These are phyloP conservation scores for Heteronetta atricapilla DNA, from an alignment of 2,113 vertebrate species.

Conservation along the genomic window DNA sequence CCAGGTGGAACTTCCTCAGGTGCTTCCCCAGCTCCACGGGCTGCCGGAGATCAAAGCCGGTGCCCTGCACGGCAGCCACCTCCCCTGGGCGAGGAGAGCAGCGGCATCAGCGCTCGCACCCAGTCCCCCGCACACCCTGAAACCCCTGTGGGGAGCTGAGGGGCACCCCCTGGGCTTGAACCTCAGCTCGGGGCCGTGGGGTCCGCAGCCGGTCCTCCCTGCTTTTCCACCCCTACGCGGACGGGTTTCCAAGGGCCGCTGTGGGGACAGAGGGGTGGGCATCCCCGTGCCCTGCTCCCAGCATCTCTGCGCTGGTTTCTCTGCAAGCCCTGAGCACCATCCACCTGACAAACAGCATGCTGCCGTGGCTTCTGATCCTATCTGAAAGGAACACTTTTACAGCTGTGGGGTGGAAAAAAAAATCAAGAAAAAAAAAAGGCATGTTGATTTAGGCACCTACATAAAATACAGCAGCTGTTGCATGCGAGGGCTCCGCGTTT, in stretches of 20 bases:
- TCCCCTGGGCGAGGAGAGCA: conserved; percentile 78
- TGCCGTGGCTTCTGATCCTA: background rate
- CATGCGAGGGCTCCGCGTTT: background rate
- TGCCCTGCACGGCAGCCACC: conserved; percentile 81
- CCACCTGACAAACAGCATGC: background rate
- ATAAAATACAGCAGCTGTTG: background rate
- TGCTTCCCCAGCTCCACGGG: conserved; percentile 83
- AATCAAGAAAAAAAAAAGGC: background rate
- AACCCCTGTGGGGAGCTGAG: background rate
- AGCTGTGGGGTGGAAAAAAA: background rate
- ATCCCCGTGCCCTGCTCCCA: background rate
- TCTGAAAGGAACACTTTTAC: background rate
- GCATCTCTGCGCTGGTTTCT: background rate
- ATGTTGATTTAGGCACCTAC: background rate
- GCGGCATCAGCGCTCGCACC: background rate
- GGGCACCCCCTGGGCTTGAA: background rate
- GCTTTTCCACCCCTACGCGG: background rate
- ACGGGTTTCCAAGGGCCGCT: background rate
- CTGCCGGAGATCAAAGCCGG: conserved; percentile 86
- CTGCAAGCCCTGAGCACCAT: background rate
- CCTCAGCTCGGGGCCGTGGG: no score
- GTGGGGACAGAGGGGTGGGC: background rate
- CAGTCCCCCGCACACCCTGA: background rate
- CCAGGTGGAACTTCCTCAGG: conserved; percentile 78
- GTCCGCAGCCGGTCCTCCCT: no score